Percentiles rank a stretch among this genome's conserved stretches.
phyloP scores from a whole-genome alignment of 35 echinoderm and acorn worm species.

The Stichopus chloronotus region DNA sequence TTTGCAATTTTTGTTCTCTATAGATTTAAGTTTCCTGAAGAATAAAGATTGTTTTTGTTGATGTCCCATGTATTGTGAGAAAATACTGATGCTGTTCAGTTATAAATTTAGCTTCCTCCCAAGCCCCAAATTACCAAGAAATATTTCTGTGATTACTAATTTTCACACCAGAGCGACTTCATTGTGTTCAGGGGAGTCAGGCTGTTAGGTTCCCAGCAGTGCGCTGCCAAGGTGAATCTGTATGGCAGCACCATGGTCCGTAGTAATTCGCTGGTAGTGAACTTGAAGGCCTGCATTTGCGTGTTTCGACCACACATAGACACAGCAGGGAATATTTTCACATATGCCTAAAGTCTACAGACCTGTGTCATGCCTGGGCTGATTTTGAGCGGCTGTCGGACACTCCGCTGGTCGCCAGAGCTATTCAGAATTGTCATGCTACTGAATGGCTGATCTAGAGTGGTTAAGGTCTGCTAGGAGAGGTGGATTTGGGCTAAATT shows the following conservation, averaged over 20 bases:
- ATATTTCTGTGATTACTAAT: conserved; percentile 54
- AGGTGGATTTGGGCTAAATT: no score
- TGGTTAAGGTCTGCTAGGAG: no score
- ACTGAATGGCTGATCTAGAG: no score
- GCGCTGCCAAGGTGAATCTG: background rate
- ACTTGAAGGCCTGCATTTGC: background rate
- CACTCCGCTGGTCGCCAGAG: background rate
- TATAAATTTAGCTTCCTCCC: background rate
- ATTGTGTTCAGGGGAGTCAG: conserved; percentile 40
- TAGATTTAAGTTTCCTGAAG: no score
- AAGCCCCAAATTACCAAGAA: background rate
- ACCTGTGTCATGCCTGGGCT: background rate
- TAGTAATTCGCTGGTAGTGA: background rate
- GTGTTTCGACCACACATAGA: conserved; percentile 49
- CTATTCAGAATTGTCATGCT: background rate
- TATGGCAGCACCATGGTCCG: background rate
- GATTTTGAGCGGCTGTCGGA: background rate
- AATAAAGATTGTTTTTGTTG: no score
- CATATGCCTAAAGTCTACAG: background rate
- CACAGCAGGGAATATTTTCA: conserved; percentile 51
- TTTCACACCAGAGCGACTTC: conserved; percentile 60
- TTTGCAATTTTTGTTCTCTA: no score
- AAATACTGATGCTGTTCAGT: background rate
- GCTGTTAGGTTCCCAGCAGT: conserved; percentile 39
- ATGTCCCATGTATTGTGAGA: background rate